Conservation (phyloP, 2,113 vertebrate genomes). For the Eulemur rufifrons region DNA sequence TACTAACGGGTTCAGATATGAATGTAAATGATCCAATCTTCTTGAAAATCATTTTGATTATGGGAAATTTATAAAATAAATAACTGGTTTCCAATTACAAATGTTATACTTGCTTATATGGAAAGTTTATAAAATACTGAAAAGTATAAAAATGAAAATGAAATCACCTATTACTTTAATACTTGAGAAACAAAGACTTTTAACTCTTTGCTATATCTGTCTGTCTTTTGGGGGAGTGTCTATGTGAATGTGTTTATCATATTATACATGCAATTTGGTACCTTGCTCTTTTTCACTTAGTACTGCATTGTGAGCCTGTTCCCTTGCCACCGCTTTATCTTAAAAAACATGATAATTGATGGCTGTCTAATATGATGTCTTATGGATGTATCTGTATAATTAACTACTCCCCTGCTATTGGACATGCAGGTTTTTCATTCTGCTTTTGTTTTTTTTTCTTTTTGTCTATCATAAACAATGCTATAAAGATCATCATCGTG, state of each 20-base stretch:
- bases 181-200: neutral
- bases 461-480: neutral
- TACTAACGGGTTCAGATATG: neutral
- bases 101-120: neutral
- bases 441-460: neutral
- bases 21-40: neutral
- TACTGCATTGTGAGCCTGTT: neutral
- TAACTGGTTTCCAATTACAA: neutral
- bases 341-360: neutral
- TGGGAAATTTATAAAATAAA: constrained; percentile 21
- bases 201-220: neutral
- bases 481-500: neutral
- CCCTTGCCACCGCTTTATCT: rapidly evolving
- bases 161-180: neutral
- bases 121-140: neutral
- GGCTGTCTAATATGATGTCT: no score
- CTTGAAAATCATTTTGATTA: constrained; percentile 44
- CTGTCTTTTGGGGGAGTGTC: neutral
- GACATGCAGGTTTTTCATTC: neutral
- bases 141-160: neutral
- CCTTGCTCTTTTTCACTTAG: neutral
- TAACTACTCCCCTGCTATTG: neutral
- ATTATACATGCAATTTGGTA: neutral
- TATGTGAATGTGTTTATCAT: no score
- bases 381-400: neutral